Percentiles rank a stretch among this genome's conserved stretches.
Evolutionary conservation across 2,797 vertebrate species (phyloP).

Genomic region (Spheniscus humboldti): DNA sequence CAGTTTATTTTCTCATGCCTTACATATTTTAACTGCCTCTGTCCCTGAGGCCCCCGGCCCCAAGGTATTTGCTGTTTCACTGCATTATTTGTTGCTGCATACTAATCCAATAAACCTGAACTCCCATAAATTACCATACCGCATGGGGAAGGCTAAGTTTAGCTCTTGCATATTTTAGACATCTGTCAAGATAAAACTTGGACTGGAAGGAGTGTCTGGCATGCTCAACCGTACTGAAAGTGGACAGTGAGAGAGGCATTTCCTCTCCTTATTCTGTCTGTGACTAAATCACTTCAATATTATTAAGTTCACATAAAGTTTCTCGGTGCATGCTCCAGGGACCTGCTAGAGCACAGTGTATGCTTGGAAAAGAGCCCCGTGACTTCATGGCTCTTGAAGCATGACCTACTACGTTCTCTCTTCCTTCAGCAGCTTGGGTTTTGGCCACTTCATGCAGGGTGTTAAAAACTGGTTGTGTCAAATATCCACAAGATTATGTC

Average conservation of each 20-base stretch:
- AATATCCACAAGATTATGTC: not conserved
- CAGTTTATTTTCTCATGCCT: not conserved
- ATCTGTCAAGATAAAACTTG: conserved; percentile 48
- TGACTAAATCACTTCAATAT: not conserved
- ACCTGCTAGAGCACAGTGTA: not conserved
- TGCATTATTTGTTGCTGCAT: not conserved
- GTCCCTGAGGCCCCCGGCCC: not conserved
- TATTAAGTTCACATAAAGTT: not conserved
- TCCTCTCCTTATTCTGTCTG: not conserved
- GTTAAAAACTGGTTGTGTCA: not conserved
- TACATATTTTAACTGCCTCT: not conserved
- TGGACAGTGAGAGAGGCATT: conserved; percentile 21
- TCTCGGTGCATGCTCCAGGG: not conserved
- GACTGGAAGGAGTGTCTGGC: conserved; percentile 13
- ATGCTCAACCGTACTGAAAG: not conserved
- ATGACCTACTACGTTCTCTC: not conserved
- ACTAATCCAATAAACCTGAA: not conserved
- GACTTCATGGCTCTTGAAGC: not conserved
- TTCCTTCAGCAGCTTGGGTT: not conserved
- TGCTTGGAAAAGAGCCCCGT: not conserved
- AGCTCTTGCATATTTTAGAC: conserved; percentile 26
- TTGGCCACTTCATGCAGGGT: not conserved
- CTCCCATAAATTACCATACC: not conserved
- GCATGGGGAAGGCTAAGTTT: not conserved
- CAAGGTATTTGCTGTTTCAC: not conserved